Evolutionary conservation across 2,888 invertebrate species (phyloP).

Genomic region (Cotesia congregata): DNA sequence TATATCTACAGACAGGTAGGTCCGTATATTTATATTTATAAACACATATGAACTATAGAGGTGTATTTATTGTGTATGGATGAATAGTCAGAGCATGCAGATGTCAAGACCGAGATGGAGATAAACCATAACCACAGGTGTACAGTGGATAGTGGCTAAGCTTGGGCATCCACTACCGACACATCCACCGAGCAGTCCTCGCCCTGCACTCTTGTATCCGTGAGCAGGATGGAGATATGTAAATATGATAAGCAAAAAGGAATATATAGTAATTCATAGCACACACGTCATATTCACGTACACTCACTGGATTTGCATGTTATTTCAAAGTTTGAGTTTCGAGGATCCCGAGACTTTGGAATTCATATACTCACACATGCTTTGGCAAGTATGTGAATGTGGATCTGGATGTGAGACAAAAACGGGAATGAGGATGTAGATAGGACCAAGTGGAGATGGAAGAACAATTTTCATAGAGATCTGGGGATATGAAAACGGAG

Average conservation of each 20-base stretch:
- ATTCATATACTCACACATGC: background rate
- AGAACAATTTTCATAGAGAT: slow-evolving; percentile 56
- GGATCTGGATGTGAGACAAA: slow-evolving; percentile 20
- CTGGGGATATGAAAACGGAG: slow-evolving; percentile 5
- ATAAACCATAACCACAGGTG: slow-evolving; percentile 6
- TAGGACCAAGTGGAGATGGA: slow-evolving; percentile 54
- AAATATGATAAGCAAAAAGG: background rate
- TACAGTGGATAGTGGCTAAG: background rate
- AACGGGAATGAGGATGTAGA: slow-evolving; percentile 24
- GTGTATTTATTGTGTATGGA: slow-evolving; percentile 2
- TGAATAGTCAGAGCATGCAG: slow-evolving; percentile 18
- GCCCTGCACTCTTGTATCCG: background rate
- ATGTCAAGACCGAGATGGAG: slow-evolving; percentile 12
- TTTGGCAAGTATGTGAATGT: background rate
- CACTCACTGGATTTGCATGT: slow-evolving; percentile 63
- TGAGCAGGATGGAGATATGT: background rate
- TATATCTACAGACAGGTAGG: slow-evolving; percentile 13
- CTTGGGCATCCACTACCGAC: background rate
- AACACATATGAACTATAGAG: background rate
- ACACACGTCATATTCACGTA: slow-evolving; percentile 43
- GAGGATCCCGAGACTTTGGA: slow-evolving; percentile 47
- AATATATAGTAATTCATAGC: slow-evolving; percentile 17
- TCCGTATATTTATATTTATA: background rate
- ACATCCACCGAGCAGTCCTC: background rate
- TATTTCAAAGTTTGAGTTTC: slow-evolving; percentile 61